Conservation (phyloP, 2,888 invertebrate species). For the Yponomeuta sedellus region DNA sequence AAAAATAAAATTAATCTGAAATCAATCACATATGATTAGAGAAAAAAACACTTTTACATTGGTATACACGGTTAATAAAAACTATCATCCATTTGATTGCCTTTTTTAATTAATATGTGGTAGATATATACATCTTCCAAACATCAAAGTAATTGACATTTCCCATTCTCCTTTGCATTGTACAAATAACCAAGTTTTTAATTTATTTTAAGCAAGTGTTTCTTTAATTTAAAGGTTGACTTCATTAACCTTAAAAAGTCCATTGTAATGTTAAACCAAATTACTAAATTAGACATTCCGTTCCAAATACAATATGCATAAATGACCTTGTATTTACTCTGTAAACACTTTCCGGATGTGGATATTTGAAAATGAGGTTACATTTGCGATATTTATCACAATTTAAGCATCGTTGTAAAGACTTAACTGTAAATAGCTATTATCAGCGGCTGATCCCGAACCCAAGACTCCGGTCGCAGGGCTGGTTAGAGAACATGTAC, state of each 20-base stretch:
- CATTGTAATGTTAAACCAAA: slow-evolving; percentile 32
- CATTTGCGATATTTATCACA: not conserved
- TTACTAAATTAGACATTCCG: slow-evolving; percentile 44
- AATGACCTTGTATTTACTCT: slow-evolving; percentile 26
- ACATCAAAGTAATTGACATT: not conserved
- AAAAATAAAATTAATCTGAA: too few relatives aligned
- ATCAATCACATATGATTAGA: too few relatives aligned
- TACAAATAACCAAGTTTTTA: not conserved
- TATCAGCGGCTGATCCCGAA: too few relatives aligned
- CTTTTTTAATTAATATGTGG: not conserved
- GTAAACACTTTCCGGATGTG: not conserved
- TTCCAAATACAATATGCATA: slow-evolving; percentile 44
- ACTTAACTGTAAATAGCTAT: too few relatives aligned
- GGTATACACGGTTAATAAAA: too few relatives aligned
- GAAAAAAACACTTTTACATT: too few relatives aligned
- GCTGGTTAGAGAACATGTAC: too few relatives aligned
- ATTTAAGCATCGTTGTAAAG: too few relatives aligned
- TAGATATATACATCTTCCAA: not conserved
- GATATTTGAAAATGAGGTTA: not conserved
- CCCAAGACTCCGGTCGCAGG: too few relatives aligned
- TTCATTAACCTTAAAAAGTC: slow-evolving; percentile 35
- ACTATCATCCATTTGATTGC: too few relatives aligned
- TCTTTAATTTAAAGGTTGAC: slow-evolving; percentile 18
- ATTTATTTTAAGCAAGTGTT: slow-evolving; percentile 8
- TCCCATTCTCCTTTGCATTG: not conserved